These are phyloP conservation scores for Ciconia stormi DNA, from an alignment of 2,113 vertebrate species.

Conservation along the genomic window DNA sequence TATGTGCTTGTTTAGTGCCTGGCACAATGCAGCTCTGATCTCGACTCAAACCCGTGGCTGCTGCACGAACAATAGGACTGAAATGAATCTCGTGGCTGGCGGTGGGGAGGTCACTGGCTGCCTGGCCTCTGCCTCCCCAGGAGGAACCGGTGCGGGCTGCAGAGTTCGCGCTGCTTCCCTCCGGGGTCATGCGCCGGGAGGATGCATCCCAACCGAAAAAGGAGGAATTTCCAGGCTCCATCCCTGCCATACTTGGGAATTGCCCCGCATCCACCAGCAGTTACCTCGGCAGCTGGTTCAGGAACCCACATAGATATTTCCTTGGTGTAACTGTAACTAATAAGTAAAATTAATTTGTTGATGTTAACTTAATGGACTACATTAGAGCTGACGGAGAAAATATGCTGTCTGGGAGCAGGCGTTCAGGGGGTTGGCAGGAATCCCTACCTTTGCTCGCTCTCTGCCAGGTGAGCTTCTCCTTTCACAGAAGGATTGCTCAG, in stretches of 20 bases:
- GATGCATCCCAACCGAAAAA: not conserved
- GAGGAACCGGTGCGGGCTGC: not conserved
- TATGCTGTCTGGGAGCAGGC: not conserved
- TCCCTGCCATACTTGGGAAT: not conserved
- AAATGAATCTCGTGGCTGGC: not conserved
- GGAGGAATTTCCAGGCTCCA: not conserved
- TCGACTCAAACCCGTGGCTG: not conserved
- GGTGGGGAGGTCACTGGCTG: not conserved
- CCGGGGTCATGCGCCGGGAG: accelerated
- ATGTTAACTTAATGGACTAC: not conserved
- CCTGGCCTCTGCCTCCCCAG: accelerated
- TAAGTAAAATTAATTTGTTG: not conserved
- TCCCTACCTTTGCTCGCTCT: not conserved
- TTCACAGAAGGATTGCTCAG: not conserved
- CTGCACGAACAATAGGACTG: not conserved
- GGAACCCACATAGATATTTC: not conserved
- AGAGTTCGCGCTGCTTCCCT: not conserved
- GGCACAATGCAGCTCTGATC: not conserved
- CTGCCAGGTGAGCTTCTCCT: not conserved
- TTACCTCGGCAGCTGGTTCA: not conserved
- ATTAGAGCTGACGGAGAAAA: not conserved
- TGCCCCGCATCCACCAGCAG: not conserved
- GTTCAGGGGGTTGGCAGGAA: not conserved
- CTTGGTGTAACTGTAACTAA: not conserved
- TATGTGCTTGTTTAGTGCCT: not conserved